Base-by-base conservation (phyloP, 2,888 invertebrate species). In the Mechanitis messenoides region DNA sequence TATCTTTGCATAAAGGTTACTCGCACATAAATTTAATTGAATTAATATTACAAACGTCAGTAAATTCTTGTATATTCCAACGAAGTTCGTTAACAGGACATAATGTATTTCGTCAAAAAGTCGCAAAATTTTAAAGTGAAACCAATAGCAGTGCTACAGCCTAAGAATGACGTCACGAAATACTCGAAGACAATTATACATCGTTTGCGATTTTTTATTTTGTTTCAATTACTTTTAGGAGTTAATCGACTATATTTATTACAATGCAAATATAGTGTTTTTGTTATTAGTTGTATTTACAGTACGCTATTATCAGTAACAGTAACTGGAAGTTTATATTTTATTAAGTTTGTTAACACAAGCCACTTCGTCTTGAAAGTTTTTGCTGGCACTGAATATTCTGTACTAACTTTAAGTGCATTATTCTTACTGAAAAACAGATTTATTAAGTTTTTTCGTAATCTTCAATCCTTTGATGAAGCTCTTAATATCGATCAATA, bases 401-500 rank as follows among this genome's bases (percentile, higher is more conserved):
- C 75, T 0, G 45, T 78, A 2, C 69, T 86, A 5, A 68, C 78
- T 0, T 35, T 74, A 0, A 69, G 70, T 5, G 72, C 79, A 2
- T 57, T 79, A 12, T 63, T 78, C 1, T 60, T 76, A 0, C 73
- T 74, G 9, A 79, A 74, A 55, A 72, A 66, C 4, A 74, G 73
- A n/a, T 61, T 81, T 2, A 56, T 62, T 3, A 73, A 69, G 0
- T 74, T 82, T 2, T 76, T 84, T 20, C 62, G 70, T 33, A 75
- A 80, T 53, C 60, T 86, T 0, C 71, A 71, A 38, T 67, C 63
- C 2, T 81, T 84, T 45, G 85, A 86, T 63, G 69, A 74, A 20
- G 67, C 65, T 2, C 64, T 86, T 12, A 81, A 83, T 35, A 78
- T 85, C 33, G 66, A 67, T 46, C 72, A 76, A 55, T 71, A 81